Percentiles rank a stretch among this genome's conserved stretches.
Evolutionary conservation across 2,888 invertebrate genomes (phyloP).

Genomic region (Lamproptera curius): DNA sequence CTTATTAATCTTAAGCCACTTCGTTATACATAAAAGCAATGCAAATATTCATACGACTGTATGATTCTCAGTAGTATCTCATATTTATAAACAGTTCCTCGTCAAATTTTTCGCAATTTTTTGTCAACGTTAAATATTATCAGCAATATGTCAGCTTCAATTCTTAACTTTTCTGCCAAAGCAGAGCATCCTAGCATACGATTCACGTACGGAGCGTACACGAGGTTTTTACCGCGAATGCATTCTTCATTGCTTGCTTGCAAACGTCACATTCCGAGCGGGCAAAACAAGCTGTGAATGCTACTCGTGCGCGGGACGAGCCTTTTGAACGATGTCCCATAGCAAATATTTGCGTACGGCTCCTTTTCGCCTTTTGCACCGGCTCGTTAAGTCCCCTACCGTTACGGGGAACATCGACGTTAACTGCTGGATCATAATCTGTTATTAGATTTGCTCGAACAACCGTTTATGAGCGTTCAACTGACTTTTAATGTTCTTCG

Average conservation of each 20-base stretch:
- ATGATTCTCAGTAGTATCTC: too few species aligned
- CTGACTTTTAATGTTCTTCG: too few species aligned
- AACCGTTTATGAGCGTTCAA: too few species aligned
- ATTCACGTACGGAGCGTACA: slow-evolving; percentile 34
- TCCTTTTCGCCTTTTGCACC: slow-evolving; percentile 20
- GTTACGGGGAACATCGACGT: slow-evolving; percentile 2
- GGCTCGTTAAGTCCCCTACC: slow-evolving; percentile 13
- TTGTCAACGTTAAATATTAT: too few species aligned
- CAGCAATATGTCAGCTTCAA: too few species aligned
- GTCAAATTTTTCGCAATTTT: too few species aligned
- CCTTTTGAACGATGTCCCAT: slow-evolving; percentile 16
- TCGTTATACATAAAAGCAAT: too few species aligned
- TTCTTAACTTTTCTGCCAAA: slow-evolving; percentile 17
- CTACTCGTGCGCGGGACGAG: slow-evolving; percentile 24
- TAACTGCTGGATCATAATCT: too few species aligned
- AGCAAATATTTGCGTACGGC: slow-evolving; percentile 21
- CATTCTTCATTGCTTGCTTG: slow-evolving; percentile 41
- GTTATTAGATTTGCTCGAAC: too few species aligned
- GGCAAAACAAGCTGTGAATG: slow-evolving; percentile 36
- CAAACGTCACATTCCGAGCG: slow-evolving; percentile 39
- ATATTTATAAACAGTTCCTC: too few species aligned
- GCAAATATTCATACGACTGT: too few species aligned
- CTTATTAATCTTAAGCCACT: too few species aligned
- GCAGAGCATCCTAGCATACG: slow-evolving; percentile 38
- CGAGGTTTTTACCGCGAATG: slow-evolving; percentile 56